Evolutionary conservation across 2,888 invertebrate species (phyloP).

Genomic region (Anoplius nigerrimus): DNA sequence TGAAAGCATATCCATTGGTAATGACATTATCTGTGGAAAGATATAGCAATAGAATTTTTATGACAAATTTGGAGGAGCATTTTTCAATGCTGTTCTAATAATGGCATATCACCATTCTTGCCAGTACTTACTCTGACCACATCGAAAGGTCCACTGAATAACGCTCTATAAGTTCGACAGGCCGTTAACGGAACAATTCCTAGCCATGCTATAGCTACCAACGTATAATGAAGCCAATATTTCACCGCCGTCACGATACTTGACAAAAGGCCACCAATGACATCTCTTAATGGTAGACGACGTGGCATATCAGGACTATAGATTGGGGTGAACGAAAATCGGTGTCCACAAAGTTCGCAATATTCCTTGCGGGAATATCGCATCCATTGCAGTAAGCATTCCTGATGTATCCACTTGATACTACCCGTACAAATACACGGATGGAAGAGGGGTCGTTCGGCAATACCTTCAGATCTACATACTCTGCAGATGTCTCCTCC

Average conservation of each 20-base stretch:
- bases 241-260: slow-evolving; percentile 94
- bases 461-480: slow-evolving; percentile 94
- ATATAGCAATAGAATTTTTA: background rate
- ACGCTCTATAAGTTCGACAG: slow-evolving; percentile 94
- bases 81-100: no score
- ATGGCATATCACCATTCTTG: no score
- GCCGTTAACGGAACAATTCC: slow-evolving; percentile 97
- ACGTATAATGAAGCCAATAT: slow-evolving; percentile 97
- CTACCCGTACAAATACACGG: slow-evolving; percentile 99
- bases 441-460: slow-evolving; percentile 96
- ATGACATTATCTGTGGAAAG: slow-evolving; percentile 79
- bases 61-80: background rate
- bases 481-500: slow-evolving; percentile 97
- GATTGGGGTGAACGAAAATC: slow-evolving; percentile 98
- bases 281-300: slow-evolving; percentile 93
- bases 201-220: slow-evolving; percentile 98
- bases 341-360: slow-evolving; percentile 98
- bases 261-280: slow-evolving; percentile 91
- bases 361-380: slow-evolving; percentile 98
- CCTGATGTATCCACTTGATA: slow-evolving; percentile 99
- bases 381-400: slow-evolving; percentile 99
- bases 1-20: slow-evolving; percentile 94
- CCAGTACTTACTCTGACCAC: slow-evolving; percentile 77
- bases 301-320: slow-evolving; percentile 99
- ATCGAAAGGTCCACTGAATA: slow-evolving; percentile 94